Evolutionary conservation across 2,888 invertebrate genomes (phyloP).

Genomic region (Helleia helle): DNA sequence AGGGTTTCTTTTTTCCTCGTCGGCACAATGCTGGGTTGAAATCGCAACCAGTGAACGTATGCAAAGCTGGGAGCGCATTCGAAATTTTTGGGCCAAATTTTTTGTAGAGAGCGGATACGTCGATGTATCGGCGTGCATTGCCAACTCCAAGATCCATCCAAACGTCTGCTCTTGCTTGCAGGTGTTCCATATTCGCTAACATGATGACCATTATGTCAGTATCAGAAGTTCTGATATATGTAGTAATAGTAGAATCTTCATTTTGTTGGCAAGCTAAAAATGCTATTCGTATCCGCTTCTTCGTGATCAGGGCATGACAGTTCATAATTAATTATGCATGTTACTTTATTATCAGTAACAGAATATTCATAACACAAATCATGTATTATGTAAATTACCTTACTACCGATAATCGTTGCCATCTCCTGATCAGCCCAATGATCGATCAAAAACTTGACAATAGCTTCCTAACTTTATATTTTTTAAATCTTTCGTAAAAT

Average conservation of each 20-base stretch:
- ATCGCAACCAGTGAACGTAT: conserved; percentile 18
- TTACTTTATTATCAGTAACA: conserved; percentile 16
- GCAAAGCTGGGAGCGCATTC: conserved; percentile 18
- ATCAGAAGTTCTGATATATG: conserved; percentile 21
- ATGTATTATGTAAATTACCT: conserved; percentile 11
- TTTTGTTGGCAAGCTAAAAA: conserved; percentile 18
- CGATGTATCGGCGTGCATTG: conserved; percentile 13
- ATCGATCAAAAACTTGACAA: conserved; percentile 24
- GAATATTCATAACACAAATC: conserved; percentile 15
- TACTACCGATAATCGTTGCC: conserved; percentile 16
- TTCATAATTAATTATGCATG: conserved; percentile 13
- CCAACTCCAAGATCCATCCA: conserved; percentile 1
- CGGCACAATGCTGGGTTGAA: conserved; percentile 18
- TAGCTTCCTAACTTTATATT: conserved; percentile 23
- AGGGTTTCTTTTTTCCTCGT: conserved; percentile 15
- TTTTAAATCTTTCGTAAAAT: conserved; percentile 22
- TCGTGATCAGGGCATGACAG: conserved; percentile 23
- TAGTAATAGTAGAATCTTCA: conserved; percentile 11
- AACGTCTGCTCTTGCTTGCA: background rate
- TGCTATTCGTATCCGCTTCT: conserved; percentile 22
- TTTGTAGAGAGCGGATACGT: conserved; percentile 15
- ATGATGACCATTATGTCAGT: conserved; percentile 26
- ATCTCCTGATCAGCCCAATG: conserved; percentile 22
- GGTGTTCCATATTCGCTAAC: conserved; percentile 19
- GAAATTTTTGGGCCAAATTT: conserved; percentile 15